Conservation (phyloP, 2,888 invertebrate species). For the Agriopis marginaria region DNA sequence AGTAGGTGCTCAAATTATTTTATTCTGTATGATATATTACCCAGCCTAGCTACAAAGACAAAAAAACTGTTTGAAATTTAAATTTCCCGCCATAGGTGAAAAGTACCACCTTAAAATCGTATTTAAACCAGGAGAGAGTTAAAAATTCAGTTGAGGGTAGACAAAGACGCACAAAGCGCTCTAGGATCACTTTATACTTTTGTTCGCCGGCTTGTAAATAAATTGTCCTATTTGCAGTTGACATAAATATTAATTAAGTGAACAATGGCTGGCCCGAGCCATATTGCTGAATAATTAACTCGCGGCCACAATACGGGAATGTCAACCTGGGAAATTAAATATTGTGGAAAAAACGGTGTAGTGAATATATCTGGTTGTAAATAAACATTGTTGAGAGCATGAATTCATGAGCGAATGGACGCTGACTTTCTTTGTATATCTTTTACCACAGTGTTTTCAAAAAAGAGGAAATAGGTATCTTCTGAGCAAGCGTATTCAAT, state of each 20-base stretch:
- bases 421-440: no score
- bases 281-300: constrained; percentile 44
- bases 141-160: constrained; percentile 16
- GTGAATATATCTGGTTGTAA: neutral
- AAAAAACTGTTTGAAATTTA: no score
- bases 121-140: constrained; percentile 4
- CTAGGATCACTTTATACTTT: constrained; percentile 30
- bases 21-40: no score
- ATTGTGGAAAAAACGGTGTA: constrained; percentile 8
- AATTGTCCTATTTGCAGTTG: constrained; percentile 44
- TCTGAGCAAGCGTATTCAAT: no score
- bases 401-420: no score
- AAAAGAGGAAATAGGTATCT: no score
- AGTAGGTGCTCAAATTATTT: no score
- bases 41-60: no score
- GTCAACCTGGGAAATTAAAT: constrained; percentile 33
- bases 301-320: constrained; percentile 33
- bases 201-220: constrained; percentile 38
- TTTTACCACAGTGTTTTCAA: no score
- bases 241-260: constrained; percentile 46
- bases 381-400: no score
- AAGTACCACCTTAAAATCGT: neutral
- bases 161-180: constrained; percentile 29
- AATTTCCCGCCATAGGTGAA: no score
- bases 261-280: constrained; percentile 39